Percentiles rank a stretch among this genome's conserved stretches.
These are phyloP conservation scores for Nymphicus hollandicus DNA, from an alignment of 2,113 vertebrate genomes.

Conservation along the genomic window DNA sequence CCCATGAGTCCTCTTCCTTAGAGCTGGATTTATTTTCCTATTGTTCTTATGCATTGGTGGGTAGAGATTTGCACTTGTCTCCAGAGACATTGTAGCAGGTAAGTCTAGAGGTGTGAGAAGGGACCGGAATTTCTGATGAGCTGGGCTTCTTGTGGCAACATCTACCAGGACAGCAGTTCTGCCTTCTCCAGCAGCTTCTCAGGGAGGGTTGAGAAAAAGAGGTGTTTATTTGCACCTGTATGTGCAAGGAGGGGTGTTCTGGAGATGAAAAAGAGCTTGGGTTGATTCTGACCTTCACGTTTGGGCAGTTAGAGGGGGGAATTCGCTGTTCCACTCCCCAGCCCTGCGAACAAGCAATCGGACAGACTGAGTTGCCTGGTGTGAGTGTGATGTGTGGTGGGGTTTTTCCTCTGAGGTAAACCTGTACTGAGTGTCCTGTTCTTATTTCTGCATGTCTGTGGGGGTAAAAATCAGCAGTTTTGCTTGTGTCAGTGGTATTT, in stretches of 20 bases:
- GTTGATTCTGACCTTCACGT: not conserved
- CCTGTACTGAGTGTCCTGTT: not conserved
- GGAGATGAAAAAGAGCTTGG: not conserved
- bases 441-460: not conserved
- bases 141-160: not conserved
- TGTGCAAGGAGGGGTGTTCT: not conserved
- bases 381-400: not conserved
- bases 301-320: not conserved
- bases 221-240: not conserved
- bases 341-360: not conserved
- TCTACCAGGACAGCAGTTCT: not conserved
- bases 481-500: not conserved
- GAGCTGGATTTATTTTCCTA: conserved; percentile 52
- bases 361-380: not conserved
- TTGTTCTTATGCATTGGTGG: conserved; percentile 42
- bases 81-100: not conserved
- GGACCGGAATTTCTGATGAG: not conserved
- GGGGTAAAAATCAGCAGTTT: not conserved
- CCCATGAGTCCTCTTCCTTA: conserved; percentile 30
- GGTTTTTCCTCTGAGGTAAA: not conserved
- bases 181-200: not conserved
- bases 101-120: conserved; percentile 40
- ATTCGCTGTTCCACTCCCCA: not conserved
- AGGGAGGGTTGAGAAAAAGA: not conserved
- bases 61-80: conserved; percentile 59